Evolutionary conservation across 2,113 vertebrate genomes (phyloP).

Genomic region (Anser brachyrhynchus): DNA sequence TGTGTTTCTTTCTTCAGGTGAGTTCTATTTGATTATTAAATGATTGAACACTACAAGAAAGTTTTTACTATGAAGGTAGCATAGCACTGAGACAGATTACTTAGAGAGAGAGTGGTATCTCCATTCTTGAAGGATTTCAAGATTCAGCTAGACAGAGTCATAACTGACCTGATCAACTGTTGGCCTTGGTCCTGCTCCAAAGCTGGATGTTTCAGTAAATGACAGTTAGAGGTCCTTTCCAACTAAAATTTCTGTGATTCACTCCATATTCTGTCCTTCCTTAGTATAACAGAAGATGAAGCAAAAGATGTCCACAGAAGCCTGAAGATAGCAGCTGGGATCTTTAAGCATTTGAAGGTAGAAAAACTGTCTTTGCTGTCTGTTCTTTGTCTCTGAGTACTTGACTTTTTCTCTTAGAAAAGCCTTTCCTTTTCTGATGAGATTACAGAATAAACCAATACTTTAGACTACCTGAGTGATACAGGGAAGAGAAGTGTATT

Average conservation of each 20-base stretch:
- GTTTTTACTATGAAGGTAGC: background rate
- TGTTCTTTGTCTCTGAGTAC: background rate
- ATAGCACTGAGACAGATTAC: background rate
- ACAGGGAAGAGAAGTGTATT: background rate
- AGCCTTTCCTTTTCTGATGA: background rate
- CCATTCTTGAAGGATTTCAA: background rate
- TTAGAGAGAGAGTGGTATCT: background rate
- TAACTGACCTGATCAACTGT: background rate
- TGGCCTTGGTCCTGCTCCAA: background rate
- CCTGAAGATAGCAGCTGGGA: constrained; percentile 92
- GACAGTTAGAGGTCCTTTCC: background rate
- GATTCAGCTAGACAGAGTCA: background rate
- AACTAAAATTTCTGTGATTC: background rate
- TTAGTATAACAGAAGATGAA: constrained; percentile 93
- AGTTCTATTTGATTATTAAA: background rate
- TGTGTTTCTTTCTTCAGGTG: rapidly evolving
- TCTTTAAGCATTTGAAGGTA: constrained; percentile 97
- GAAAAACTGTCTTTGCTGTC: background rate
- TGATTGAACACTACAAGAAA: background rate
- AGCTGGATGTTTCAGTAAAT: background rate
- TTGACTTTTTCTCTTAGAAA: background rate
- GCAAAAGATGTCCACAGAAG: constrained; percentile 97
- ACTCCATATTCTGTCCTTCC: background rate
- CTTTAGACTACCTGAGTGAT: background rate
- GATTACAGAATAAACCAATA: background rate